phyloP scores from a whole-genome alignment of 2,113 vertebrate genomes.

The Sceloporus undulatus region DNA sequence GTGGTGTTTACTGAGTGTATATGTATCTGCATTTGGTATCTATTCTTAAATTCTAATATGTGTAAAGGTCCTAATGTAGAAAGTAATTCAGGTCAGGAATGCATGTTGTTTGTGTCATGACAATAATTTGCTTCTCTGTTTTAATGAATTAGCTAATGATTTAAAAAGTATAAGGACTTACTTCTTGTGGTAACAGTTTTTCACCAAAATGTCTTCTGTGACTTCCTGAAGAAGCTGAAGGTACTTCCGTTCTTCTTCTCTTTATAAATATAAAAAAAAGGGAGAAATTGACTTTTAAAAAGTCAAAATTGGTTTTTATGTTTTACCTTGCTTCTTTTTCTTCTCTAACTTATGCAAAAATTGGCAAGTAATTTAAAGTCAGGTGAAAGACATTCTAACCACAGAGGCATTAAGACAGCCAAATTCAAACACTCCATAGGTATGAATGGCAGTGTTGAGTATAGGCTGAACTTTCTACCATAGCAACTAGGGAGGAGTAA shows the following conservation, averaged over 20 bases:
- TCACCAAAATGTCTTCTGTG: slow-evolving; percentile 69
- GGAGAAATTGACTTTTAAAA: neutral
- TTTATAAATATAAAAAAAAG: slow-evolving; percentile 48
- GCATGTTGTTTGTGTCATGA: slow-evolving; percentile 11
- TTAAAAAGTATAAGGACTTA: slow-evolving; percentile 55
- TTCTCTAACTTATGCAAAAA: neutral
- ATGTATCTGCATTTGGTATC: neutral
- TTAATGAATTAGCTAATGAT: slow-evolving; percentile 29
- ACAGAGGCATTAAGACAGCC: neutral
- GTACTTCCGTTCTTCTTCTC: slow-evolving; percentile 60
- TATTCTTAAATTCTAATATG: neutral
- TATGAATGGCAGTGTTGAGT: neutral
- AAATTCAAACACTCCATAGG: neutral
- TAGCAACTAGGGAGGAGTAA: too few relatives aligned
- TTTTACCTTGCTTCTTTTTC: neutral
- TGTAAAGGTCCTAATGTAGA: neutral
- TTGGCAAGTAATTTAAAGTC: slow-evolving; percentile 1
- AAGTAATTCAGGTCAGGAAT: slow-evolving; percentile 22
- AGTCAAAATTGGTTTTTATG: neutral
- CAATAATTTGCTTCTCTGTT: slow-evolving; percentile 39
- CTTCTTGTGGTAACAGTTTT: slow-evolving; percentile 50
- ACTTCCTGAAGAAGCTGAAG: slow-evolving; percentile 71
- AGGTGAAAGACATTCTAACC: neutral
- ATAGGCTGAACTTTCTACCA: neutral
- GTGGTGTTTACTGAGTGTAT: too few relatives aligned